phyloP scores from a whole-genome alignment of 2,888 invertebrate genomes.

The Agriopis aurantiaria region DNA sequence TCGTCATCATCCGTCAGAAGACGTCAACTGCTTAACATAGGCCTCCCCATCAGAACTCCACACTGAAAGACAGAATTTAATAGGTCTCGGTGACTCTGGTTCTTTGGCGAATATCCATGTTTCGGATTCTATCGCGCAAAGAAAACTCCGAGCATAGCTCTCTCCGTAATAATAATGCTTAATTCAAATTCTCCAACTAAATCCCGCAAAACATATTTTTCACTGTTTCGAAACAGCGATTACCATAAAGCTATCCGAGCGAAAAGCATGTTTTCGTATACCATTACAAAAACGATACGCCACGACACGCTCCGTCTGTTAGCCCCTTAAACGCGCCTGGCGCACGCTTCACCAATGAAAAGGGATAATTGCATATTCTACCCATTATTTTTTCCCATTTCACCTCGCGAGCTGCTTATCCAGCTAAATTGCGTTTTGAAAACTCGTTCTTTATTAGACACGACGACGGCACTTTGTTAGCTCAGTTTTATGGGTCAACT shows the following conservation, averaged over 20 bases:
- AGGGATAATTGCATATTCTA: slow-evolving; percentile 75
- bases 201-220: neutral
- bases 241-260: slow-evolving; percentile 29
- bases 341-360: slow-evolving; percentile 60
- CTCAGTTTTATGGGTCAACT: slow-evolving; percentile 40
- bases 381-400: slow-evolving; percentile 72
- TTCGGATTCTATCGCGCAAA: no score
- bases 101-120: no score
- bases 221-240: slow-evolving; percentile 24
- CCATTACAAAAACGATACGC: slow-evolving; percentile 33
- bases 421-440: slow-evolving; percentile 63
- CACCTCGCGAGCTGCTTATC: slow-evolving; percentile 63
- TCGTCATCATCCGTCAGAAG: no score
- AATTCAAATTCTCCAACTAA: neutral
- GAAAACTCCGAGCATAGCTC: no score
- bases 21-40: no score
- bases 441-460: slow-evolving; percentile 50
- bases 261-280: slow-evolving; percentile 29
- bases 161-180: no score
- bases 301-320: slow-evolving; percentile 36
- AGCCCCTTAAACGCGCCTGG: slow-evolving; percentile 38
- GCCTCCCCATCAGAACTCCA: no score
- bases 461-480: slow-evolving; percentile 39
- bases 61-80: no score
- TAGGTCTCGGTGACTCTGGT: no score